These are phyloP conservation scores for Dinomys branickii DNA, from an alignment of 2,113 vertebrate genomes.

Conservation along the genomic window DNA sequence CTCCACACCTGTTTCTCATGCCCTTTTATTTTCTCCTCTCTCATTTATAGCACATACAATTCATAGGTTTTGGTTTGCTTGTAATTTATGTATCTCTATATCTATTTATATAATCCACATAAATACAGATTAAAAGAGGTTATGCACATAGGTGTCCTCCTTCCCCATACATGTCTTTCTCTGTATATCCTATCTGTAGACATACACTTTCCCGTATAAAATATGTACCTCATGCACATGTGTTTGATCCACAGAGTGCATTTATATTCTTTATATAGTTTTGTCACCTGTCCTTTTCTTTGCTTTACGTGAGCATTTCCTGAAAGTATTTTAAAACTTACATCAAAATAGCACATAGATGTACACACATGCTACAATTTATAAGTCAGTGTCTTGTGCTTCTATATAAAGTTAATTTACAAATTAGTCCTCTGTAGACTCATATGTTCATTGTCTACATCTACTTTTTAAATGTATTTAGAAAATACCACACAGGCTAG, in stretches of 20 bases:
- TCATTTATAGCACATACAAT: not conserved
- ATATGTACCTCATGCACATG: not conserved
- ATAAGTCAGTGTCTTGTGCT: not conserved
- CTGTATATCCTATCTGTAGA: not conserved
- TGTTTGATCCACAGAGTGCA: not conserved
- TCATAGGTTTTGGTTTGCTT: not conserved
- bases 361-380: not conserved
- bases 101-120: too few relatives aligned
- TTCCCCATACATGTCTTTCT: not conserved
- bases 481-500: not conserved
- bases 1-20: not conserved
- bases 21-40: not conserved
- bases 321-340: conserved; percentile 34
- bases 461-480: not conserved
- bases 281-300: not conserved
- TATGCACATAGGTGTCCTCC: not conserved
- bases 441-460: not conserved
- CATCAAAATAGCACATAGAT: not conserved
- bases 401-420: not conserved
- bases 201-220: not conserved
- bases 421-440: not conserved
- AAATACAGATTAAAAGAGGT: too few relatives aligned
- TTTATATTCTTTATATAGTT: not conserved
- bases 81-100: not conserved
- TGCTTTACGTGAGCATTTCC: not conserved